Evolutionary conservation across 92 coral and sea anemone species (phyloP).

Genomic region (Umimayanthus kanabou): DNA sequence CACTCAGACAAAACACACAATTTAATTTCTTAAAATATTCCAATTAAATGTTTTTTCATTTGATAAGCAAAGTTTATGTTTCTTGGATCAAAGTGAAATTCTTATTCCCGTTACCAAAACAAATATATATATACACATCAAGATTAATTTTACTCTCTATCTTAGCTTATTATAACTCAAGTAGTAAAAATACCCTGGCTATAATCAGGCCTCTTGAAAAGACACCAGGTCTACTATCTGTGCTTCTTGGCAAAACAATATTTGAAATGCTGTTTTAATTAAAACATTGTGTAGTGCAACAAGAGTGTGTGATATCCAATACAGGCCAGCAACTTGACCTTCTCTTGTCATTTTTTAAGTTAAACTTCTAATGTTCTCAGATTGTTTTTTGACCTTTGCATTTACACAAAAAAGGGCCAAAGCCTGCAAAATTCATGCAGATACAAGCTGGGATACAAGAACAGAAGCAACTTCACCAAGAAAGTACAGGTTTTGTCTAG

Average conservation of each 20-base stretch:
- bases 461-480: neutral
- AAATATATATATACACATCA: neutral
- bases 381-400: neutral
- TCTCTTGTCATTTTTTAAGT: no score
- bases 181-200: neutral
- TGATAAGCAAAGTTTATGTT: neutral
- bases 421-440: neutral
- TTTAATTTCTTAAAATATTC: neutral
- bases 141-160: neutral
- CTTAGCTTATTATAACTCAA: neutral
- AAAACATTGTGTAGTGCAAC: neutral
- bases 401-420: no score
- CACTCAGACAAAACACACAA: neutral
- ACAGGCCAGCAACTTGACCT: neutral
- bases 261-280: neutral
- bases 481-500: neutral
- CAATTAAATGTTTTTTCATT: slow-evolving; percentile 7
- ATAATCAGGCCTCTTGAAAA: neutral
- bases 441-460: neutral
- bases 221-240: neutral
- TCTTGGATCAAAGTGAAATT: slow-evolving; percentile 2
- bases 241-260: neutral
- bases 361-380: neutral
- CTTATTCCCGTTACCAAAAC: neutral
- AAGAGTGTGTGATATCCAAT: neutral